phyloP scores from a whole-genome alignment of 2,888 invertebrate species.

The Pseudolycoriella hygida region DNA sequence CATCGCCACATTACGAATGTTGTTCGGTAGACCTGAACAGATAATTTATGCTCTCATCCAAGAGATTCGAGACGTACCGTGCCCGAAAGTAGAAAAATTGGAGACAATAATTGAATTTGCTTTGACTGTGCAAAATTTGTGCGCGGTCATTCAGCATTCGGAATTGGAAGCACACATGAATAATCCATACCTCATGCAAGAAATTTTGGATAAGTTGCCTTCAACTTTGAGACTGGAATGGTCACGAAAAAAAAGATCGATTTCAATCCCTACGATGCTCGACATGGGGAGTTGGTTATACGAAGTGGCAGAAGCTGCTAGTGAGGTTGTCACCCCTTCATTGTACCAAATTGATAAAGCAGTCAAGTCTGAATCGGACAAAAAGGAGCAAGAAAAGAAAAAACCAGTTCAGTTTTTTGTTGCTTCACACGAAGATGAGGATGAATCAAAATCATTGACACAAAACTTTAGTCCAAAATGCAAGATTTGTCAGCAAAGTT shows the following conservation, averaged over 20 bases:
- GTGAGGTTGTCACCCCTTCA: too few relatives aligned
- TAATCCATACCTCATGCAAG: not conserved
- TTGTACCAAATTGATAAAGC: too few relatives aligned
- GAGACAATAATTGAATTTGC: not conserved
- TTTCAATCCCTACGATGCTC: not conserved
- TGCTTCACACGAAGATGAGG: too few relatives aligned
- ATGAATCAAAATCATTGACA: too few relatives aligned
- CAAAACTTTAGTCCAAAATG: too few relatives aligned
- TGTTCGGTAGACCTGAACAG: not conserved
- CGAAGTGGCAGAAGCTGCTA: not conserved
- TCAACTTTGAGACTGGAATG: not conserved
- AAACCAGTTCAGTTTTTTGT: too few relatives aligned
- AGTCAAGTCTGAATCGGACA: too few relatives aligned
- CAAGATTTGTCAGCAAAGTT: too few relatives aligned
- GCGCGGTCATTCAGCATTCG: not conserved
- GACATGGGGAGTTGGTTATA: not conserved
- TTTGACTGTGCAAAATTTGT: not conserved
- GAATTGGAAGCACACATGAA: not conserved
- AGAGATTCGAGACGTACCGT: not conserved
- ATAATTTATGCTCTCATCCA: not conserved
- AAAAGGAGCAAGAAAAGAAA: too few relatives aligned
- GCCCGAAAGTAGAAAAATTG: not conserved
- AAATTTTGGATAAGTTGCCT: not conserved
- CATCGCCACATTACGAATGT: not conserved
- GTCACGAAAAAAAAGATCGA: not conserved